A percentile compares a stretch with the other conserved stretches of the same genome.
Evolutionary conservation across 2,888 invertebrate species (phyloP).

Genomic region (Monopis laevigella): DNA sequence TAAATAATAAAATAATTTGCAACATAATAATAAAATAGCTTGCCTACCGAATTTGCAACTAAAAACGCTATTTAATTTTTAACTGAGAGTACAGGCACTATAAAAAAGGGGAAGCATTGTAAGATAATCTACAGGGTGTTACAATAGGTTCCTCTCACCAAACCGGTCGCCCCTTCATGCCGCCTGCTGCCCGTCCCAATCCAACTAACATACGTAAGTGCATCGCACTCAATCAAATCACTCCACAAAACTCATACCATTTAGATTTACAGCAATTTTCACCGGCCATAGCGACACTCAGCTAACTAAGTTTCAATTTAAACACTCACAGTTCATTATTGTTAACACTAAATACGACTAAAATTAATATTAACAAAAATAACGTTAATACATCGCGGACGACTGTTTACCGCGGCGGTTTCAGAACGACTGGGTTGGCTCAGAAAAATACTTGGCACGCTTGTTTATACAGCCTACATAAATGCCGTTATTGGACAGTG

Average conservation of each 20-base stretch:
- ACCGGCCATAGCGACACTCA: slow-evolving; percentile 38
- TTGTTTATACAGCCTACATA: slow-evolving; percentile 33
- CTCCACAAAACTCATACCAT: slow-evolving; percentile 45
- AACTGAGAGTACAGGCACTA: too few species aligned
- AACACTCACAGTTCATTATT: too few species aligned
- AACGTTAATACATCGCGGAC: slow-evolving; percentile 19
- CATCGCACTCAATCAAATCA: slow-evolving; percentile 44
- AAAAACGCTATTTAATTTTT: too few species aligned
- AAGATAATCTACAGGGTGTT: slow-evolving; percentile 33
- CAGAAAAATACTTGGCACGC: slow-evolving; percentile 23
- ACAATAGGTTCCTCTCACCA: slow-evolving; percentile 57
- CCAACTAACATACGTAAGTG: slow-evolving; percentile 44
- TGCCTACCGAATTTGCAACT: too few species aligned
- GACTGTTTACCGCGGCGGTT: slow-evolving; percentile 26
- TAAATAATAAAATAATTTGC: too few species aligned
- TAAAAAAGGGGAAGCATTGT: too few species aligned
- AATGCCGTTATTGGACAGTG: slow-evolving; percentile 23
- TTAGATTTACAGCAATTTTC: slow-evolving; percentile 43
- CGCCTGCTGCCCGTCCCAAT: slow-evolving; percentile 38
- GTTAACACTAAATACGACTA: background rate
- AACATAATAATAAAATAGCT: too few species aligned
- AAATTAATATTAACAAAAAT: background rate
- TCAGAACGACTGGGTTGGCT: slow-evolving; percentile 19
- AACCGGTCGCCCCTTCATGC: slow-evolving; percentile 65
- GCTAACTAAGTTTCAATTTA: too few species aligned